Evolutionary conservation across 2,113 vertebrate genomes (phyloP), one percentile per base, ranked within the genome.

Genomic region (Pelvicachromis taeniatus): DNA sequence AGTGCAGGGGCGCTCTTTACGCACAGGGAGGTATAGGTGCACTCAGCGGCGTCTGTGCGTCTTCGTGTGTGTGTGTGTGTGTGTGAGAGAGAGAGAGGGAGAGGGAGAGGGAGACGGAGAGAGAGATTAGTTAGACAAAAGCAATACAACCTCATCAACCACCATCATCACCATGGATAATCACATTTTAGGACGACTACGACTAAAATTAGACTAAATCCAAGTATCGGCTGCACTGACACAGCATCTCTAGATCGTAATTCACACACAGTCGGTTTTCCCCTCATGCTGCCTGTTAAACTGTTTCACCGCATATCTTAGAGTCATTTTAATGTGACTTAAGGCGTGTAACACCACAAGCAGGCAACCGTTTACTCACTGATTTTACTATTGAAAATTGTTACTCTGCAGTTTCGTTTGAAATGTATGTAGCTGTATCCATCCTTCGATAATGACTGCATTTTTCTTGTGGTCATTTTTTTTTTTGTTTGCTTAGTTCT

Each of bases 1-100:
- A 35, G 87, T 68, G 87, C 85, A 92, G 89, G 54, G 90, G 88
- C 93, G 91, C 93, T 88, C 91, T 91, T 91, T 92, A 87, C 88
- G 87, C 91, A 75, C 89, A 45, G 78, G 85, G 83, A 73, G 33
- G 45, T 52, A 26, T 58, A 54, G 68, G 81, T 81, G 83, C 59
- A 80, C 84, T 80, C 78, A 42, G 26, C 9, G 45, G 9, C 29
- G 23, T 73, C 9, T 56, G 65, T 52, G 80, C 40, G 78, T 40
- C 48, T 70, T 17, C 5, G 21, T 29, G 1, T 12, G 1, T 45
- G n/a, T 23, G n/a, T 42, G 61, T 65, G 33, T 63, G 58, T n/a
- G 31, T 38, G 80, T 11, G 23, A 50, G 21, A 40, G 48, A 53
- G 58, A 52, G 8, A 61, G 23, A 50, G 21, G 33, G 48, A 53